These are phyloP conservation scores for Drosophila ercepeae DNA, from an alignment of 1,140 invertebrate genomes.

Conservation along the genomic window DNA sequence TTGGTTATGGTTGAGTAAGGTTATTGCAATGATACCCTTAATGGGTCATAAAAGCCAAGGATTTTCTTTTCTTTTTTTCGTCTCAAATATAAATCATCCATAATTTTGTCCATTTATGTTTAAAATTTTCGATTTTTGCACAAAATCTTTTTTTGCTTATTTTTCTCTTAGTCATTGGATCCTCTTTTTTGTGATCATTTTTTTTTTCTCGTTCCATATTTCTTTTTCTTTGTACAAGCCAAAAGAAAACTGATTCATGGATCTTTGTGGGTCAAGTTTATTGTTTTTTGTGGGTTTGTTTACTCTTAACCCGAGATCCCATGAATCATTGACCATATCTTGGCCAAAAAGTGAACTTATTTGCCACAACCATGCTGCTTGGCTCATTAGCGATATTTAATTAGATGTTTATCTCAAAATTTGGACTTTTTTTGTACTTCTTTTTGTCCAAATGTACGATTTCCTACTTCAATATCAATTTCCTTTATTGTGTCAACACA, in stretches of 20 bases:
- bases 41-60: constrained; percentile 19
- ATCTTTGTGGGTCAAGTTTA: constrained; percentile 44
- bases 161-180: constrained; percentile 28
- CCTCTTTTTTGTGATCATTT: neutral
- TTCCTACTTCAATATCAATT: constrained; percentile 21
- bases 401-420: constrained; percentile 33
- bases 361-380: constrained; percentile 6
- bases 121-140: neutral
- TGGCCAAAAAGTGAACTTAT: constrained; percentile 12
- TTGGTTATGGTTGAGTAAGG: constrained; percentile 16
- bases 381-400: constrained; percentile 32
- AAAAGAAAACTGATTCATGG: constrained; percentile 38
- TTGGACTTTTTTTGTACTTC: neutral
- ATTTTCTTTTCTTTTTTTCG: neutral
- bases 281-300: constrained; percentile 20
- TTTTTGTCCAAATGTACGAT: neutral
- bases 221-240: neutral
- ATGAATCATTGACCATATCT: constrained; percentile 30
- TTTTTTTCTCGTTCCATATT: neutral
- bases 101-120: constrained; percentile 31
- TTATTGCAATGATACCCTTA: constrained; percentile 8
- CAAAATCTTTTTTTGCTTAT: constrained; percentile 1
- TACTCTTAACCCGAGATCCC: constrained; percentile 4
- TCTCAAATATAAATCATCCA: constrained; percentile 32
- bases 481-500: constrained; percentile 56